These are phyloP conservation scores for Brachionus sp. DNA, from an alignment of 1,140 invertebrate genomes.

Conservation along the genomic window DNA sequence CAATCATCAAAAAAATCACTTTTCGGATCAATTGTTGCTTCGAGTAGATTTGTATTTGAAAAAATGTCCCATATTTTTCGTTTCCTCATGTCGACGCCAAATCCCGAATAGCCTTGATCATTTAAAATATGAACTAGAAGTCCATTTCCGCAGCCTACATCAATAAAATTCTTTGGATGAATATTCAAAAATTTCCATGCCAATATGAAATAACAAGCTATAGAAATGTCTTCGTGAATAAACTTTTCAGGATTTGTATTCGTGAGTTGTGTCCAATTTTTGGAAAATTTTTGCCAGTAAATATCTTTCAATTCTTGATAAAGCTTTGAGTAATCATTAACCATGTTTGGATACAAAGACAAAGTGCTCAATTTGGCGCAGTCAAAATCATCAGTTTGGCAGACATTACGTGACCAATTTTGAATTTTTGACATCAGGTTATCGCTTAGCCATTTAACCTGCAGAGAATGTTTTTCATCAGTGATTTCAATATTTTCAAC, in stretches of 20 bases:
- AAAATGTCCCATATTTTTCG: conserved; percentile 77
- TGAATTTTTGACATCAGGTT: conserved; percentile 20
- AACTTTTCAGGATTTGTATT: conserved; percentile 88
- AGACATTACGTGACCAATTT: neutral
- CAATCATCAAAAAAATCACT: conserved; percentile 55
- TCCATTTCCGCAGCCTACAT: conserved; percentile 94
- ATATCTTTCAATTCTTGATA: conserved; percentile 75
- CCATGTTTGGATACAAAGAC: conserved; percentile 7
- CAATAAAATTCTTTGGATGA: conserved; percentile 72
- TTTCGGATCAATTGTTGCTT: conserved; percentile 32
- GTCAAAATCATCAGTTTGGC: neutral
- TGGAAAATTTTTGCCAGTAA: conserved; percentile 71
- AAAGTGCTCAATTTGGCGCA: conserved; percentile 19
- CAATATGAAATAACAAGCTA: conserved; percentile 82
- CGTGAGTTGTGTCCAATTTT: conserved; percentile 71
- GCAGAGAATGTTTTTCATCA: neutral
- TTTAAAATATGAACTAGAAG: conserved; percentile 81
- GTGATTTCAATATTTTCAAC: neutral
- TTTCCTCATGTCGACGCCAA: conserved; percentile 81
- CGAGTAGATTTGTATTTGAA: neutral
- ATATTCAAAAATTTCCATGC: conserved; percentile 40
- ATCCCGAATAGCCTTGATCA: conserved; percentile 74
- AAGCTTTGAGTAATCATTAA: conserved; percentile 68
- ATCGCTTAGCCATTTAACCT: conserved; percentile 20
- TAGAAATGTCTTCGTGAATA: conserved; percentile 92